Percentiles rank a stretch among this genome's conserved stretches.
These are phyloP conservation scores for Dendrocincla fuliginosa DNA, from an alignment of 2,797 vertebrate genomes.

Conservation along the genomic window DNA sequence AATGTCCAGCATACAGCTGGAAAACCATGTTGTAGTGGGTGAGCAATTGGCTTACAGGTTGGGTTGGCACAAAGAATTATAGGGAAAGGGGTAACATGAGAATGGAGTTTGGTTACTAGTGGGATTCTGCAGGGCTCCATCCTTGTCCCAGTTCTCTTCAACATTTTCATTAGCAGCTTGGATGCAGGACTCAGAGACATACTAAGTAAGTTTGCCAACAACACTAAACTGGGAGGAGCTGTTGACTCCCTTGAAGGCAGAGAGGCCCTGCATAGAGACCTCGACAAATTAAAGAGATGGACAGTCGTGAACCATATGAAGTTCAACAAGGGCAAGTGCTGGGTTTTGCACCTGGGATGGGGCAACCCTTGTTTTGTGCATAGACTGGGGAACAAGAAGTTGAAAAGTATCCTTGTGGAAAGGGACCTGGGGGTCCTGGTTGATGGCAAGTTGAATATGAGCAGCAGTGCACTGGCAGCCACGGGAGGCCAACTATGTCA, in stretches of 20 bases:
- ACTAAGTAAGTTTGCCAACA: not conserved
- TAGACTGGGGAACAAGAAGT: not conserved
- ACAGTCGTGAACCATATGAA: too few species aligned
- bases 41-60: not conserved
- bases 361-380: fast-evolving
- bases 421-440: not conserved
- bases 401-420: not conserved
- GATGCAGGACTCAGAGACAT: not conserved
- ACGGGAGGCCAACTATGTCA: not conserved
- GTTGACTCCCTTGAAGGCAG: not conserved
- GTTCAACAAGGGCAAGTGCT: not conserved
- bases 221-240: not conserved
- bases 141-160: not conserved
- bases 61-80: not conserved
- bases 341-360: not conserved
- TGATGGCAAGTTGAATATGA: not conserved
- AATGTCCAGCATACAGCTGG: not conserved
- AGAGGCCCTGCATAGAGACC: not conserved
- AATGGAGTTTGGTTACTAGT: not conserved
- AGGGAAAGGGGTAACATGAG: not conserved
- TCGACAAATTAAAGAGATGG: not conserved
- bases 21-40: not conserved
- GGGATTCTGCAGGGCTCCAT: not conserved
- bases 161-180: not conserved
- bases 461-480: not conserved